Conservation (phyloP, 2,113 vertebrate genomes). For the Gallinago jamesoni region DNA sequence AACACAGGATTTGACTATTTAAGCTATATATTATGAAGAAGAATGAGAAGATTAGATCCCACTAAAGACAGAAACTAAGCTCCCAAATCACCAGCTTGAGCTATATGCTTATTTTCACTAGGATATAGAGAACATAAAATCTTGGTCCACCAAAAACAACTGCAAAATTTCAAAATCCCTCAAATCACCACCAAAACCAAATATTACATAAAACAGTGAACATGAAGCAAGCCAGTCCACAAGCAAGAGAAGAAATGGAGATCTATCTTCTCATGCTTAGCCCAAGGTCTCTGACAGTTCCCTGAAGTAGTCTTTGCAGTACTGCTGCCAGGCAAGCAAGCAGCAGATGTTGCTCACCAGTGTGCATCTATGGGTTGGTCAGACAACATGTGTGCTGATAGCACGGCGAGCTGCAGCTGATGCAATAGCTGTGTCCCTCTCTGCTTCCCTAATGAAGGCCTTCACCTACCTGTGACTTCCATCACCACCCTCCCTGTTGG, state of each 20-base stretch:
- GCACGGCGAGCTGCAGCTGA: neutral
- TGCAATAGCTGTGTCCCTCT: neutral
- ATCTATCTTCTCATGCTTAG: neutral
- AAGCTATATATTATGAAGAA: neutral
- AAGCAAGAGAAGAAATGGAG: neutral
- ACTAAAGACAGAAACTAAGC: neutral
- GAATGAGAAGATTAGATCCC: neutral
- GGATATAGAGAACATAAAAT: neutral
- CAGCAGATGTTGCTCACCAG: neutral
- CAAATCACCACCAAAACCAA: neutral
- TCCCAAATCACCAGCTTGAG: neutral
- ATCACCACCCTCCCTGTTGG: neutral
- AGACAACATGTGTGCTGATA: accelerated
- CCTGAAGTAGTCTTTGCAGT: neutral
- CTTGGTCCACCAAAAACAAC: neutral
- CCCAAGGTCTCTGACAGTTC: neutral
- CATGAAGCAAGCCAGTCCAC: neutral
- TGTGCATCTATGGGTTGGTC: accelerated
- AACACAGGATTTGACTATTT: neutral
- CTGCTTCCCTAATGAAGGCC: neutral
- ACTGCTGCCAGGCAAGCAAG: neutral
- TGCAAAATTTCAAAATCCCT: neutral
- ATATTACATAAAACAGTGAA: neutral
- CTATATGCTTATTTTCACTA: neutral
- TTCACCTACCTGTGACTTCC: neutral